Evolutionary conservation across 2,888 invertebrate genomes (phyloP), one percentile per base, ranked within the genome.

Genomic region (Drosophila affinis): DNA sequence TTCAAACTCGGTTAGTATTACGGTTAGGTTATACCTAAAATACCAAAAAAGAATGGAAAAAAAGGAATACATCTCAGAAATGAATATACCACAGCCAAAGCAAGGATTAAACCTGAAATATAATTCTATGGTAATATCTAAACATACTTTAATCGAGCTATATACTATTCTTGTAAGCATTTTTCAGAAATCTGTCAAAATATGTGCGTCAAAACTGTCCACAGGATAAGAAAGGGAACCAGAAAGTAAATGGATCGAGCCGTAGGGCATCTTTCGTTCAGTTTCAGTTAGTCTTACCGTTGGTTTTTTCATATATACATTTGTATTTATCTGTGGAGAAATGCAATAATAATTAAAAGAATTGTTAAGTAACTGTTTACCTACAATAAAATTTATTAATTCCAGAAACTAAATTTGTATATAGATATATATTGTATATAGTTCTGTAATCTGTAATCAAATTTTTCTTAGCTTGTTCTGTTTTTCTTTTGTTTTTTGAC

Each of bases 351-450:
- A 55, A 68, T 58, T 51, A 39, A 48, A 52, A 6, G 45, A 48
- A 57, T 51, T 17, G n/a, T 67, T 75, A 58, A 12, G 14, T 76
- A 78, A 87, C 85, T 83, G 75, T 82, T 87, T 86, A 79, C 77
- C 89, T 89, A 89, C 88, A 89, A 89, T 90, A 82, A 80, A 89
- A 84, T 89, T 90, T 88, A 90, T 89, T 90, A 85, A 88, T 78
- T 87, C 79, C 79, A 84, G 78, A 86, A 88, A 87, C 85, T 86
- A 87, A 78, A 75, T 64, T 87, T 87, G 85, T 84, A 88, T 84
- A 84, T 88, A 84, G 88, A 84, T 88, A 85, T 84, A 87, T 87
- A 63, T 78, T 73, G 62, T 82, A 74, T 87, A 75, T 75, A 62
- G 61, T 63, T 70, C 49, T 70, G 67, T 75, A 63, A 73, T 73